Base-by-base conservation (phyloP, 2,797 vertebrate genomes). In the Lacerta agilis region DNA sequence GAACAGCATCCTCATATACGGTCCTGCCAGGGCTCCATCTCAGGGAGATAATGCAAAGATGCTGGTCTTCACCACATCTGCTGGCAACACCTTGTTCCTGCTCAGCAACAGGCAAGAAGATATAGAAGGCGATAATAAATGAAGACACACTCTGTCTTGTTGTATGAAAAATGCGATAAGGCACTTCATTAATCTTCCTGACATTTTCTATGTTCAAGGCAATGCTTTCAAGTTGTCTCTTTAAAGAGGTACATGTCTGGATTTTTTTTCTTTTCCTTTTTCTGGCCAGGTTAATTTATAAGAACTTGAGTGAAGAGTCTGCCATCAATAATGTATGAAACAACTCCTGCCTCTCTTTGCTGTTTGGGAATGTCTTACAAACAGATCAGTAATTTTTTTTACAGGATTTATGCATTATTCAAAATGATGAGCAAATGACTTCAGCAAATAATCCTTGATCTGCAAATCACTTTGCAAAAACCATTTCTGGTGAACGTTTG, bases 391-490 rank as follows among this genome's bases (percentile, higher is more conserved):
- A 86, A n/a, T 77, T 33, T 29, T 43, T 86, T 29, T 20, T 78
- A 55, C 78, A 27, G 23, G 38, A 61, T 82, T 89, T 90, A 89
- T 89, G 91, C 77, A 88, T 92, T 92, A 92, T 92, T 94, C 85
- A 92, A 80, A 90, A 79, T 88, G 88, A 90, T 25, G 80, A 91
- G 81, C 43, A 49, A 84, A 45, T 72, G 83, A 87, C 92, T 90
- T 84, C 13, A 86, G 78, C 75, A 80, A 89, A 76, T 75, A 83
- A 64, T 49, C 71, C 83, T 83, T 88, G 85, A 91, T 94, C 77
- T 80, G 85, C 91, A 92, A 90, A 93, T 90, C 87, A 93, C 3
- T 85, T 66, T 80, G 29, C 64, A 89, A 36, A 69, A 83, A 73
- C n/a, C 38, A 82, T 89, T 92, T 89, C 81, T 91, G 91, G 91